Conservation (phyloP, 1,140 invertebrate species). For the Saccostrea cuccullata region DNA sequence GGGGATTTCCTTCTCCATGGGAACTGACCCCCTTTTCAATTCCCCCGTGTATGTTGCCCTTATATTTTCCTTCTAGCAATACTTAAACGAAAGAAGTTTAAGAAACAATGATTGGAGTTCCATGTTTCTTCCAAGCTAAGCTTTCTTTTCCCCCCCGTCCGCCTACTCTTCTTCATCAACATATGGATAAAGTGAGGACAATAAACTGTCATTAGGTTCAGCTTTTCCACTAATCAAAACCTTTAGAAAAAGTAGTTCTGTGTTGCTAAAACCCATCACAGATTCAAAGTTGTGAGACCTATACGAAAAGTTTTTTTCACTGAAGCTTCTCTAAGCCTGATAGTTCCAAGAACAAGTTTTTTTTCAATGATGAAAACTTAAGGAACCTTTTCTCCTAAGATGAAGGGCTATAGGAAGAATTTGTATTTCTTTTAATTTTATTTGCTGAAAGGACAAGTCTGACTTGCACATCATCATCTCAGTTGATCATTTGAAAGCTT, state of each 20-base stretch:
- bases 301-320: not conserved
- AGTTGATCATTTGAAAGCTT: slow-evolving; percentile 30
- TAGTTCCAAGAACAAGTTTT: not conserved
- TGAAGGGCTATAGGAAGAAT: not conserved
- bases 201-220: not conserved
- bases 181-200: slow-evolving; percentile 52
- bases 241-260: not conserved
- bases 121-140: not conserved
- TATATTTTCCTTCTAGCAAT: slow-evolving; percentile 53
- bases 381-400: not conserved
- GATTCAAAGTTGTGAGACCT: too few relatives aligned
- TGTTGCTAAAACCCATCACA: not conserved
- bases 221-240: not conserved
- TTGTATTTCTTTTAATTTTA: not conserved
- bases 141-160: slow-evolving; percentile 49
- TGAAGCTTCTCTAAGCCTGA: not conserved
- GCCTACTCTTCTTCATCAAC: slow-evolving; percentile 57
- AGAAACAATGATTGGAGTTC: slow-evolving; percentile 53
- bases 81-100: slow-evolving; percentile 44
- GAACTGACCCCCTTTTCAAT: slow-evolving; percentile 55
- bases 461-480: slow-evolving; percentile 36
- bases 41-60: slow-evolving; percentile 42
- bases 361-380: slow-evolving; percentile 40
- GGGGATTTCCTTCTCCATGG: too few relatives aligned
- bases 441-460: not conserved